phyloP scores from a whole-genome alignment of 1,140 invertebrate species.

The Cydia fagiglandana region DNA sequence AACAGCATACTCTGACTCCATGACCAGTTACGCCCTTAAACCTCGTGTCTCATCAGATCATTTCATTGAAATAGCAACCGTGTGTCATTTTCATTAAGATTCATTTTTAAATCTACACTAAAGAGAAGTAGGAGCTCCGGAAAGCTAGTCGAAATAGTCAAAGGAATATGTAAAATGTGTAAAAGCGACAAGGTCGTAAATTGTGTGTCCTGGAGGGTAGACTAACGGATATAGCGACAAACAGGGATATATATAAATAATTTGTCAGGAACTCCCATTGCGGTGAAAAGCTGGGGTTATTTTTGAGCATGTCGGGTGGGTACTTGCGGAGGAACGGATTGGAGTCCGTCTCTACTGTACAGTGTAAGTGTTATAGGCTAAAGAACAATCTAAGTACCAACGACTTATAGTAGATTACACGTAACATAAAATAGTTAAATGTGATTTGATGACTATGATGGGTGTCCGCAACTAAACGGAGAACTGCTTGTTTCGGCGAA shows the following conservation, averaged over 20 bases:
- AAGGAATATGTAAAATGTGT: constrained; percentile 22
- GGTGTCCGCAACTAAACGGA: too few relatives aligned
- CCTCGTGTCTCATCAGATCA: not conserved
- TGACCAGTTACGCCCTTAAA: not conserved
- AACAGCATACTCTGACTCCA: constrained; percentile 2
- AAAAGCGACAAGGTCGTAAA: constrained; percentile 16
- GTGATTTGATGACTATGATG: too few relatives aligned
- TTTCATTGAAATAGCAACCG: not conserved
- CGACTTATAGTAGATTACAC: too few relatives aligned
- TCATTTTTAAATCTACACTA: not conserved
- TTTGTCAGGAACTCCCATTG: constrained; percentile 74
- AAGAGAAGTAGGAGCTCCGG: not conserved
- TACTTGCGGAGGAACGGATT: not conserved
- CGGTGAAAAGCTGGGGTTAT: constrained; percentile 60
- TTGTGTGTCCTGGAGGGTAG: constrained; percentile 15
- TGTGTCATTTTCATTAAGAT: not conserved
- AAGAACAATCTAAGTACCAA: too few relatives aligned
- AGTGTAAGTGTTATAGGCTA: not conserved
- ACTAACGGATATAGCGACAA: constrained; percentile 60
- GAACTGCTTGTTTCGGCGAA: too few relatives aligned
- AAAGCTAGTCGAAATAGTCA: not conserved
- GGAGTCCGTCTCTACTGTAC: not conserved
- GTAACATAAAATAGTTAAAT: too few relatives aligned
- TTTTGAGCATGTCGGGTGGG: constrained; percentile 41
- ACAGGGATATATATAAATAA: constrained; percentile 71